Evolutionary conservation across 2,888 invertebrate genomes (phyloP).

Genomic region (Scaptomyza cyrtandrae): DNA sequence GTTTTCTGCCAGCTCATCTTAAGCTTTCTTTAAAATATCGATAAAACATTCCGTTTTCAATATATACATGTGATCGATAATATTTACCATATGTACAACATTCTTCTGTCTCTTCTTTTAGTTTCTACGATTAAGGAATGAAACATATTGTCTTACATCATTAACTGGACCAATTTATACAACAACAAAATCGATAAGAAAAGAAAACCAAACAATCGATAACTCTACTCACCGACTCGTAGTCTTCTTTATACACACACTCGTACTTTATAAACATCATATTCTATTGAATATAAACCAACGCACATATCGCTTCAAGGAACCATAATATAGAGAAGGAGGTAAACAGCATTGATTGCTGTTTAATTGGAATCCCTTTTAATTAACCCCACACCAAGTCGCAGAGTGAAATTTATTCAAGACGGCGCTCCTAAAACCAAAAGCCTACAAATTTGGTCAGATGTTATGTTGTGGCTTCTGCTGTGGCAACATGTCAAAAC

Average conservation of each 20-base stretch:
- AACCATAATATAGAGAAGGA: not conserved
- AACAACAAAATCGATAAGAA: constrained; percentile 25
- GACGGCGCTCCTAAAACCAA: constrained; percentile 72
- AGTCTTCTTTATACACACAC: constrained; percentile 35
- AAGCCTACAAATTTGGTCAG: constrained; percentile 79
- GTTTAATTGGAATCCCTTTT: constrained; percentile 1
- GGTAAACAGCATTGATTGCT: not conserved
- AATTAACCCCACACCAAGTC: constrained; percentile 15
- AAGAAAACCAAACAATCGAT: constrained; percentile 50
- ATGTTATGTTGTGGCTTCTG: constrained; percentile 84
- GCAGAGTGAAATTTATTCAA: constrained; percentile 43
- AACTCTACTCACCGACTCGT: constrained; percentile 68
- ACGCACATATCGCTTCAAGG: constrained; percentile 31
- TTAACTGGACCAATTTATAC: constrained; percentile 73
- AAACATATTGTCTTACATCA: constrained; percentile 43
- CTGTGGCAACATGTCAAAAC: constrained; percentile 84
- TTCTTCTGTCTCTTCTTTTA: constrained; percentile 28
- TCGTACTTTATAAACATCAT: constrained; percentile 34
- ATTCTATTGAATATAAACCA: constrained; percentile 43
- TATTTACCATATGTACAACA: no score
- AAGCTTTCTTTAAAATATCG: no score
- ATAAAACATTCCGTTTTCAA: no score
- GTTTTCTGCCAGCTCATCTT: no score
- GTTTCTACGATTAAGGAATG: constrained; percentile 36
- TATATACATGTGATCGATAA: no score